Evolutionary conservation across 2,113 vertebrate species (phyloP), one percentile per base, ranked within the genome.

Genomic region (Bubo scandiacus): DNA sequence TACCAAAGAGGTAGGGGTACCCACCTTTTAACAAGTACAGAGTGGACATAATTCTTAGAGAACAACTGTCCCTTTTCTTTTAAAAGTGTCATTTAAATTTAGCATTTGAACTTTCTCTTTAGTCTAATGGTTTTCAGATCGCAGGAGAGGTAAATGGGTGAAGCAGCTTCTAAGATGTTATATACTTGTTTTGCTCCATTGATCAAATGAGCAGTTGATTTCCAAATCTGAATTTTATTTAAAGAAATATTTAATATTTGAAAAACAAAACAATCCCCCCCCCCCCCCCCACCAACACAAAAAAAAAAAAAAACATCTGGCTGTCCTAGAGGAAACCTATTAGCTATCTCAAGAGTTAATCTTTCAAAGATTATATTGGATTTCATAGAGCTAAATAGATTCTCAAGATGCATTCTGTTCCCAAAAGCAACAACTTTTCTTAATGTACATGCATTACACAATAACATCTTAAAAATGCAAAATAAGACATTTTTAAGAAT

Each of bases 381-480:
- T 83, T 70, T 75, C 57, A 91, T 21, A 83, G 34, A 78, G 25
- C 36, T 65, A 89, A 88, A 94, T 21, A 89, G 66, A 91, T 68
- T 68, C n/a, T 43, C 42, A 81, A 71, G 49, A 74, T 52, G n/a
- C 62, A 54, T 49, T 74, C 29, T 77, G 36, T 43, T 63, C 78
- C 34, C 52, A 43, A 94, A 93, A 92, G 57, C 47, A 58, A 52
- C n/a, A 25, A 14, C 54, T 90, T 81, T 42, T 86, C 58, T n/a
- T 86, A 77, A 94, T 75, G 71, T 45, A 40, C 8, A 26, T 45
- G 43, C 52, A 70, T 83, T 78, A 49, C 20, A 59, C 55, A 92
- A 26, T 32, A 92, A 34, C 61, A 67, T 83, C 86, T 77, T 45
- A 94, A 81, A 95, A 96, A 95, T 59, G 71, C 74, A 87, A 96